These are phyloP conservation scores for Acridotheres tristis DNA, from an alignment of 2,797 vertebrate species.

Conservation along the genomic window DNA sequence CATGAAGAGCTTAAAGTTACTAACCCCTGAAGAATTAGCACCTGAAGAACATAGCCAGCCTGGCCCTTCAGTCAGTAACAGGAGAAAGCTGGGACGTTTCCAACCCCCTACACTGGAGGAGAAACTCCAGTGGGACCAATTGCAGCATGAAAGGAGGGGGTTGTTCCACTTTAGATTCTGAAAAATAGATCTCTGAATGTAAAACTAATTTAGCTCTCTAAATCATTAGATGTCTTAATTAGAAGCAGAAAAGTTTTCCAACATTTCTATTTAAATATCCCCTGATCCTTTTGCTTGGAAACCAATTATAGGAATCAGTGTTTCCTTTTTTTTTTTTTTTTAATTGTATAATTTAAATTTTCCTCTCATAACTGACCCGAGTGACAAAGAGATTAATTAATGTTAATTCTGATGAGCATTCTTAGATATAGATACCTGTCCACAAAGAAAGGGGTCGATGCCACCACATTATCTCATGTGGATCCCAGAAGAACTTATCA, in stretches of 20 bases:
- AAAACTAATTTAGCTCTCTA: not conserved
- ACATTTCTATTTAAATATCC: not conserved
- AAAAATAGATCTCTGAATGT: not conserved
- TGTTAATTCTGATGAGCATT: slow-evolving; percentile 3
- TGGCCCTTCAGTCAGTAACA: not conserved
- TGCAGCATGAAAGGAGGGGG: no score
- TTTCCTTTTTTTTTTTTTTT: not conserved
- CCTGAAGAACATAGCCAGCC: not conserved
- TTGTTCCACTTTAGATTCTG: not conserved
- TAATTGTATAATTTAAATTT: not conserved
- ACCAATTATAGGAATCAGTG: not conserved
- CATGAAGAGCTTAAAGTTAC: not conserved
- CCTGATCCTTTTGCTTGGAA: not conserved
- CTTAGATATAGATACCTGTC: not conserved
- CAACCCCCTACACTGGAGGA: not conserved
- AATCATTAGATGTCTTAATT: not conserved
- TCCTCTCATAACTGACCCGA: not conserved
- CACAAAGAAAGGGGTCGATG: not conserved
- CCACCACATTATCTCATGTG: not conserved
- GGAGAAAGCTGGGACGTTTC: not conserved
- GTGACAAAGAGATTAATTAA: not conserved
- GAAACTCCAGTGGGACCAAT: not conserved
- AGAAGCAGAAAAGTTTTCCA: not conserved
- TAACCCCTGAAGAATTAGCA: not conserved
- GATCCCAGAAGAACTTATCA: not conserved